Percentiles rank a stretch among this genome's conserved stretches.
Evolutionary conservation across 2,113 vertebrate genomes (phyloP).

Genomic region (Festucalex cinctus): DNA sequence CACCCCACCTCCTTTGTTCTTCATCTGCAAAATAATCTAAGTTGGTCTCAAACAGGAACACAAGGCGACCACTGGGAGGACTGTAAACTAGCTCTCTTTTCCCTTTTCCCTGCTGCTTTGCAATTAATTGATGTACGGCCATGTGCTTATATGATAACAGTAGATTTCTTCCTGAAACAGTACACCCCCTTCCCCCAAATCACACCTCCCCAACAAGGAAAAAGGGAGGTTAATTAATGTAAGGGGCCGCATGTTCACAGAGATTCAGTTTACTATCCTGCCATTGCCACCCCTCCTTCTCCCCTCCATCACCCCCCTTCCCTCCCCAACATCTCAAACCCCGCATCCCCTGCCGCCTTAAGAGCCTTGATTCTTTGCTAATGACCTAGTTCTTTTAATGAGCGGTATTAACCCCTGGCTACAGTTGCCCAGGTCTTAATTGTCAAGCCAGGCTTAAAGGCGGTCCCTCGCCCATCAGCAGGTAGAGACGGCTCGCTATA

Average conservation of each 20-base stretch:
- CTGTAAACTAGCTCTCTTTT: conserved; percentile 84
- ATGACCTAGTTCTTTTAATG: conserved; percentile 99
- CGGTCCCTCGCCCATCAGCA: conserved; percentile 79
- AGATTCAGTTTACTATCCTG: conserved; percentile 91
- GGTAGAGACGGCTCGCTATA: conserved; percentile 80
- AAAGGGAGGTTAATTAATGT: conserved; percentile 99
- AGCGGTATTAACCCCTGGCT: conserved; percentile 99
- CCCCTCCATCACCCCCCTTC: conserved; percentile 61
- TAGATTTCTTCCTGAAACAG: conserved; percentile 23
- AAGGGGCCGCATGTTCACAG: conserved; percentile 84
- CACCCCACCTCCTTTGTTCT: conserved; percentile 45
- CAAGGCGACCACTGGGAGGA: conserved; percentile 79
- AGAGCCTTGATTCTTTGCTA: conserved; percentile 99
- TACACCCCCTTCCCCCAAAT: conserved; percentile 3
- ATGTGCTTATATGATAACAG: conserved; percentile 89
- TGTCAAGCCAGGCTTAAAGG: conserved; percentile 96
- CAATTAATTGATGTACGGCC: conserved; percentile 97
- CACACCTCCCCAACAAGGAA: conserved; percentile 79
- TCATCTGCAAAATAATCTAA: conserved; percentile 65
- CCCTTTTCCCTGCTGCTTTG: conserved; percentile 36
- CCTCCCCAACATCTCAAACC: conserved; percentile 70
- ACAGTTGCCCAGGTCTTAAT: conserved; percentile 99
- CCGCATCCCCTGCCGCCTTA: conserved; percentile 88
- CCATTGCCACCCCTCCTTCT: conserved; percentile 59
- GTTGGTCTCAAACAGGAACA: conserved; percentile 57